phyloP scores from a whole-genome alignment of 2,888 invertebrate species.

The Cosmorhoe ocellata region DNA sequence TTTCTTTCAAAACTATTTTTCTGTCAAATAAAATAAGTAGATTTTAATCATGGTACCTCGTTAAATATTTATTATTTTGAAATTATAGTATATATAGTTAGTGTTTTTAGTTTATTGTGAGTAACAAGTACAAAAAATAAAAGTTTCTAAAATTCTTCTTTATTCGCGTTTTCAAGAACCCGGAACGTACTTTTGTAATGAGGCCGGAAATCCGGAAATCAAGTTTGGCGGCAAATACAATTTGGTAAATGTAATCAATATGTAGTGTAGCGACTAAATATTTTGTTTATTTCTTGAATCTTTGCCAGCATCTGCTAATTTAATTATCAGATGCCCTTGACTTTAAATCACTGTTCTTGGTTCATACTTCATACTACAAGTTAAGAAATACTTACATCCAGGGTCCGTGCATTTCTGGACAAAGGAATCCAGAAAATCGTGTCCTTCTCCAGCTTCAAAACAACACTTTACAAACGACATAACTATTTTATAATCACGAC shows the following conservation, averaged over 20 bases:
- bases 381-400: conserved; percentile 86
- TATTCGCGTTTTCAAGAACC: not conserved
- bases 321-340: conserved; percentile 27
- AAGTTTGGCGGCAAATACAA: conserved; percentile 49
- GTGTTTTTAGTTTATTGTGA: too few relatives aligned
- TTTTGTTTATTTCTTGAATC: conserved; percentile 16
- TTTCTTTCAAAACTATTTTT: conserved; percentile 12
- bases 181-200: conserved; percentile 20
- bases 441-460: conserved; percentile 88
- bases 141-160: too few relatives aligned
- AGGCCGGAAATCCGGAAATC: conserved; percentile 23
- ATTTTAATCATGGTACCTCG: too few relatives aligned
- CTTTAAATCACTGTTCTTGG: not conserved
- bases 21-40: not conserved
- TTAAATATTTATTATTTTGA: too few relatives aligned
- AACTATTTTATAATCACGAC: conserved; percentile 16
- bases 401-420: conserved; percentile 91
- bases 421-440: conserved; percentile 88
- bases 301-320: conserved; percentile 32
- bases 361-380: not conserved
- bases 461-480: conserved; percentile 91
- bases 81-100: too few relatives aligned
- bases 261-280: conserved; percentile 26
- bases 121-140: too few relatives aligned
- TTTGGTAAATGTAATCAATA: conserved; percentile 43